Conservation (phyloP, 2,797 vertebrate genomes). For the Pseudochromis fuscus region DNA sequence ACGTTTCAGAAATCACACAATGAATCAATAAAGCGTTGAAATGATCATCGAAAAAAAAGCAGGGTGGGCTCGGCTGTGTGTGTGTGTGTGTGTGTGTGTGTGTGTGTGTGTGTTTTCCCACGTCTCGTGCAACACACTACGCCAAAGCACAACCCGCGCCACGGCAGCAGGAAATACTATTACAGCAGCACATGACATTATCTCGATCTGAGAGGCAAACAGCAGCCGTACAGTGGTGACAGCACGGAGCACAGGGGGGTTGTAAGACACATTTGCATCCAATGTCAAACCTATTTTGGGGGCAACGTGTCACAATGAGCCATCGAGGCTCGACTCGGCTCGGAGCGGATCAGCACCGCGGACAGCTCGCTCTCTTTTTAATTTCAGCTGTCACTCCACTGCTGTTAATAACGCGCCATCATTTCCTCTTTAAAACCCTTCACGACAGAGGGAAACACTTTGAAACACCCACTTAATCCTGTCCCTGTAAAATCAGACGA, state of each 20-base stretch:
- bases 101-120: slow-evolving; percentile 3
- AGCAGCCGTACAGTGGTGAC: slow-evolving; percentile 1
- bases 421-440: background rate
- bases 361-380: slow-evolving; percentile 54
- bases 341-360: slow-evolving; percentile 64
- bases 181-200: slow-evolving; percentile 56
- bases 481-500: background rate
- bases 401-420: background rate
- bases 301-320: background rate
- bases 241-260: background rate
- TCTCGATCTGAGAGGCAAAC: slow-evolving; percentile 9
- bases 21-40: background rate
- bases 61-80: no score
- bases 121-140: slow-evolving; percentile 31
- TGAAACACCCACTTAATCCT: slow-evolving; percentile 6
- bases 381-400: slow-evolving; percentile 10
- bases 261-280: slow-evolving; percentile 13
- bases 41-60: background rate
- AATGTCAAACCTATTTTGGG: slow-evolving; percentile 46
- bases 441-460: slow-evolving; percentile 4
- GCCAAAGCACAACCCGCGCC: slow-evolving; percentile 36
- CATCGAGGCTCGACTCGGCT: background rate
- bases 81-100: background rate
- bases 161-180: slow-evolving; percentile 61
- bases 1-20: background rate